These are phyloP conservation scores for Selene dorsalis DNA, from an alignment of 2,797 vertebrate species.

Conservation along the genomic window DNA sequence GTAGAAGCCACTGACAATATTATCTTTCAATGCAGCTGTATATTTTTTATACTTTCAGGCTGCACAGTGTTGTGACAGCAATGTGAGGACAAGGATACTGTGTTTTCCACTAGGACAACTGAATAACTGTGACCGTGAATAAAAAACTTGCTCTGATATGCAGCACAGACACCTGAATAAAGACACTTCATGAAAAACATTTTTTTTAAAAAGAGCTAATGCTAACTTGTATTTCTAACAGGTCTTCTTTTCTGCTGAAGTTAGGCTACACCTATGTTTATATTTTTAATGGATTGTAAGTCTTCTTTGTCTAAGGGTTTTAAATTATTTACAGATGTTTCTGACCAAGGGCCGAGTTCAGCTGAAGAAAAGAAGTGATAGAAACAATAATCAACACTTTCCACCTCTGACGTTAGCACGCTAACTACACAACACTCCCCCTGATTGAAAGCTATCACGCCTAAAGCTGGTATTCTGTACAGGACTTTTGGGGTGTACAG, in stretches of 20 bases:
- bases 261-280: no score
- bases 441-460: slow-evolving; percentile 36
- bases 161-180: neutral
- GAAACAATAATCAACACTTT: no score
- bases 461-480: neutral
- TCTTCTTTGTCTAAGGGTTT: no score
- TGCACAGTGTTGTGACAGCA: neutral
- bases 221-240: no score
- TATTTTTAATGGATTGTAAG: no score
- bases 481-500: neutral
- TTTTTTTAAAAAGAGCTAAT: neutral
- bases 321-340: no score
- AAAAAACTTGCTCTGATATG: neutral
- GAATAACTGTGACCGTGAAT: no score
- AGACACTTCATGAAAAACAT: neutral
- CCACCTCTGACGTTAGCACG: no score
- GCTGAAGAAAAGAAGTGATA: no score
- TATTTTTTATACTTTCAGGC: neutral
- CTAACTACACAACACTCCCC: slow-evolving; percentile 46
- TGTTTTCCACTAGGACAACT: neutral
- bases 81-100: neutral
- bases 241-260: no score
- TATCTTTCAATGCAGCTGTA: slow-evolving; percentile 17
- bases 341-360: no score
- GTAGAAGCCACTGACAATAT: neutral